These are phyloP conservation scores for Cyrtorhinus lividipennis DNA, from an alignment of 1,140 invertebrate genomes.

Conservation along the genomic window DNA sequence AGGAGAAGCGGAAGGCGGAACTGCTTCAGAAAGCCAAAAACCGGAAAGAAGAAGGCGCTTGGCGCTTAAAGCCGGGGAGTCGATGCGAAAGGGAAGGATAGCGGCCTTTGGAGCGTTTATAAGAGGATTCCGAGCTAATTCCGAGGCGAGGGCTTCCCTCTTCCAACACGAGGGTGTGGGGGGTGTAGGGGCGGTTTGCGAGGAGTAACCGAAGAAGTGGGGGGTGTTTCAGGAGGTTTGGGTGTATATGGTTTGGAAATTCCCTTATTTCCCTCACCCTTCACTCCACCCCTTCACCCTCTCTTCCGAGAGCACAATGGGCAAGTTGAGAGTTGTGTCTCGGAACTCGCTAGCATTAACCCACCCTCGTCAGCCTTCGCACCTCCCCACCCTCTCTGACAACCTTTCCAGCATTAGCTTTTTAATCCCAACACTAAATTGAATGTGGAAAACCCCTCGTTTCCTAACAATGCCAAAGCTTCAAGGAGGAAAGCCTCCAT, in stretches of 20 bases:
- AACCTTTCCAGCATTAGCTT: neutral
- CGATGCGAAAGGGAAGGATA: neutral
- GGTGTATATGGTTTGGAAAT: conserved; percentile 8
- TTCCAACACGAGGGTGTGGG: neutral
- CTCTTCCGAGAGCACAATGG: too few relatives aligned
- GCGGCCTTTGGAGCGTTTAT: conserved; percentile 1
- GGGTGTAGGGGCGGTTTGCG: neutral
- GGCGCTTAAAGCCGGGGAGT: neutral
- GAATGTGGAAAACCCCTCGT: neutral
- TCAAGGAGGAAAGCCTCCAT: neutral
- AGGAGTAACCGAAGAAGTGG: too few relatives aligned
- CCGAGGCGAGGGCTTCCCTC: neutral
- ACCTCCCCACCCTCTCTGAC: too few relatives aligned
- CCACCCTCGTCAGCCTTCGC: neutral
- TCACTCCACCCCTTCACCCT: neutral
- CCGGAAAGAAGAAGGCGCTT: neutral
- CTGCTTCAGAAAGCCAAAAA: neutral
- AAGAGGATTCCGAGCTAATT: conserved; percentile 8
- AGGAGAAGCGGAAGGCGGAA: neutral
- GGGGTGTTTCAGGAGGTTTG: too few relatives aligned
- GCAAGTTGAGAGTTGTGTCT: neutral
- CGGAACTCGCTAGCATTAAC: conserved; percentile 1
- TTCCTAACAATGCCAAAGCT: neutral
- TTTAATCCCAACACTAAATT: conserved; percentile 6
- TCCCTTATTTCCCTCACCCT: neutral